Percentiles rank a stretch among this genome's conserved stretches.
phyloP scores from a whole-genome alignment of 2,888 invertebrate species.

The Chrysolina oricalcia region DNA sequence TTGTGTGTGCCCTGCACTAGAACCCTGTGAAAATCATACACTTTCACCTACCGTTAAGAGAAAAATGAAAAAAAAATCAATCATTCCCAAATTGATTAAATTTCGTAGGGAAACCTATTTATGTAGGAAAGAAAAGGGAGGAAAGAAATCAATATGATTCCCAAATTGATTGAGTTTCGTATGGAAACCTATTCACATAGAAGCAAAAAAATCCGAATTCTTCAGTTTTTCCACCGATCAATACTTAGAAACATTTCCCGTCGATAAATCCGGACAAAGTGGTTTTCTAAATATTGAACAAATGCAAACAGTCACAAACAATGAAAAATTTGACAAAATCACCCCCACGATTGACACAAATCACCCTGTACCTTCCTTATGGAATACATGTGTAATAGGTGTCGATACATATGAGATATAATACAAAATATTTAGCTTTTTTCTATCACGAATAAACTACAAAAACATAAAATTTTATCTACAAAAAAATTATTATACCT shows the following conservation, averaged over 20 bases:
- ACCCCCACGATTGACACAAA: not conserved
- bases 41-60: not conserved
- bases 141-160: no score
- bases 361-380: not conserved
- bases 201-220: constrained; percentile 1
- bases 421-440: constrained; percentile 4
- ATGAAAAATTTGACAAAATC: not conserved
- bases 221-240: not conserved
- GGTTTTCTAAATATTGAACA: not conserved
- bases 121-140: not conserved
- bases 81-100: not conserved
- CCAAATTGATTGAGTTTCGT: no score
- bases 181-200: not conserved
- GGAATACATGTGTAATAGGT: not conserved
- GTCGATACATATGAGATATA: not conserved
- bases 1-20: not conserved
- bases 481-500: not conserved
- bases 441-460: not conserved
- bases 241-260: not conserved
- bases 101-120: not conserved
- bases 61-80: constrained; percentile 2
- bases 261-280: not conserved
- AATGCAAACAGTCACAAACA: not conserved
- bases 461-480: not conserved
- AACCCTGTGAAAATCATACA: not conserved